Evolutionary conservation across 2,113 vertebrate genomes (phyloP), one percentile per base, ranked within the genome.

Genomic region (Glareola pratincola): DNA sequence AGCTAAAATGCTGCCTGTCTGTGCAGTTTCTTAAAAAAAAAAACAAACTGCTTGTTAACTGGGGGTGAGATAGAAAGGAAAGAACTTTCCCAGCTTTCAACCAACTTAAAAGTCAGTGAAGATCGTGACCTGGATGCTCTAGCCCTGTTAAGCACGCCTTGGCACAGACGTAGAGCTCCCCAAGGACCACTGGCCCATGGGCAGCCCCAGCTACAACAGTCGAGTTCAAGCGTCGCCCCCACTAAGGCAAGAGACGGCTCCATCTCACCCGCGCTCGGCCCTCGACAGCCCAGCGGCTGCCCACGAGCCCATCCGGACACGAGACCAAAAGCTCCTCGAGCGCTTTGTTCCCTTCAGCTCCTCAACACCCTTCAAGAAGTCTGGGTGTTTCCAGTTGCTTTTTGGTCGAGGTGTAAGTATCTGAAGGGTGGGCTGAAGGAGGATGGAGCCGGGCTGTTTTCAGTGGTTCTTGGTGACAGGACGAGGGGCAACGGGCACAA

Each of bases 241-340:
- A 2, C 8, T 22, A 16, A 51, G 24, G 7, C 5, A 9, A 53
- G 53, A 53, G 53, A 8, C 20, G 7, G 34, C 59, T 73, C 34
- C 26, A 3, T 5, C 32, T 60, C 68, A 8, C 9, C 37, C 4
- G 2, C 1, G 2, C 13, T 36, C 41, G 9, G n/a, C 41, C 60
- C 50, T 39, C 11, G 1, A 37, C 29, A 32, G 34, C 64, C 30
- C 2, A 30, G 74, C 18, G 0, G 32, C 41, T 3, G 2, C 34
- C 41, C 2, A 3, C 7, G 24, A 20, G 14, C 5, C 4, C 73
- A 54, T 39, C 30, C 5, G 4, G 37, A 14, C 50, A 11, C 2
- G 3, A 50, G 36, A 8, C 50, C 80, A 43, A 16, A 13, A 53
- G 23, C 39, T 45, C 24, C 14, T 26, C 5, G 5, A 1, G 9